Evolutionary conservation across 2,113 vertebrate species (phyloP).

Genomic region (Datnioides undecimradiatus): DNA sequence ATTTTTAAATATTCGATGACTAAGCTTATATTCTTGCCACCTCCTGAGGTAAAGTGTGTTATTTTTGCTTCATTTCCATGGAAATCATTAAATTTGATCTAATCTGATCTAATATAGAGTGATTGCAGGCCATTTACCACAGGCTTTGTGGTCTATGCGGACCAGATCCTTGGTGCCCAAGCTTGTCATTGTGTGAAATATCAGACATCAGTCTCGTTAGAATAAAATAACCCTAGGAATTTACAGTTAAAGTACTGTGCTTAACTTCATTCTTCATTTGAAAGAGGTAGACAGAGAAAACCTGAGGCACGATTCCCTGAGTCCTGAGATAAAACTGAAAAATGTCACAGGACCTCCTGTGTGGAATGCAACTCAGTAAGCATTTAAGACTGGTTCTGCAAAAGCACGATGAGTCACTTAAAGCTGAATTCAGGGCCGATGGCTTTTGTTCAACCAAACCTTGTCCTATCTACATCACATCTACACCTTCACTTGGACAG

Average conservation of each 20-base stretch:
- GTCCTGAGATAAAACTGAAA: not conserved
- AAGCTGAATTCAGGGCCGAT: not conserved
- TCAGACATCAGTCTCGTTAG: not conserved
- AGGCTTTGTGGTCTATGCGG: not conserved
- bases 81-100: not conserved
- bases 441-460: not conserved
- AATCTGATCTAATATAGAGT: not conserved
- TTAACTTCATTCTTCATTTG: not conserved
- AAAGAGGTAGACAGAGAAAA: not conserved
- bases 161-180: too few species aligned
- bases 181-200: conserved; percentile 6
- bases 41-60: not conserved
- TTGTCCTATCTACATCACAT: not conserved
- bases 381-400: not conserved
- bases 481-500: conserved; percentile 1
- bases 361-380: not conserved
- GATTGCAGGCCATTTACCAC: not conserved
- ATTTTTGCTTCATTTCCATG: not conserved
- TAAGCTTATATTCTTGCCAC: not conserved
- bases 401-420: not conserved
- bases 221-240: not conserved
- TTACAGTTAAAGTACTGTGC: not conserved
- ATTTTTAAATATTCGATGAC: not conserved
- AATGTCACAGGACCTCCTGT: not conserved
- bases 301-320: not conserved